Conservation (phyloP, 2,113 vertebrate genomes). For the Nyctibius bracteatus region DNA sequence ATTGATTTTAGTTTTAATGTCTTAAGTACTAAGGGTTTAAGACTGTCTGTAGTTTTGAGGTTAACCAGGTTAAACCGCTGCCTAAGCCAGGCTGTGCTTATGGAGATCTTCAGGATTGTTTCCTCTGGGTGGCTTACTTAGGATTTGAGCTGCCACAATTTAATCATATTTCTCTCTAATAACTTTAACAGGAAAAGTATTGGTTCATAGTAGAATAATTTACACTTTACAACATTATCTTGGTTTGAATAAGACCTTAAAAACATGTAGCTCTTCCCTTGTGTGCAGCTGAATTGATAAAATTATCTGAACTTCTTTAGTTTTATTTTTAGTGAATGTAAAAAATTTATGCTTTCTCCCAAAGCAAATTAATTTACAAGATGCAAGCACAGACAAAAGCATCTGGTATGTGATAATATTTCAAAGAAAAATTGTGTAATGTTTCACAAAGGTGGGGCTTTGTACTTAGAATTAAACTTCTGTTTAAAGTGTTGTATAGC, state of each 20-base stretch:
- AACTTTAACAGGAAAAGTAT: neutral
- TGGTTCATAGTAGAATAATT: neutral
- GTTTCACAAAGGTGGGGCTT: neutral
- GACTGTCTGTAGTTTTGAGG: neutral
- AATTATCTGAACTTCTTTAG: neutral
- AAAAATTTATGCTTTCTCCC: neutral
- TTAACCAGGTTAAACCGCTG: no score
- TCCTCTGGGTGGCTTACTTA: neutral
- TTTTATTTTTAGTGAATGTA: neutral
- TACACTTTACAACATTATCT: neutral
- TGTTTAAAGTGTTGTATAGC: neutral
- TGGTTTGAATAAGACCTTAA: neutral
- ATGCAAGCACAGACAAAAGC: neutral
- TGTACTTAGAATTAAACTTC: neutral
- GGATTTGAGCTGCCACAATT: neutral
- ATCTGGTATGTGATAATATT: neutral
- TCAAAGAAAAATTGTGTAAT: neutral
- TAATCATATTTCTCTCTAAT: neutral
- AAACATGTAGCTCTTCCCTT: neutral
- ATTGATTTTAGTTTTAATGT: neutral
- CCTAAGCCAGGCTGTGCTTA: neutral
- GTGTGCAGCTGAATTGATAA: neutral
- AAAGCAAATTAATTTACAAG: constrained; percentile 11
- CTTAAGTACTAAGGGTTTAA: neutral
- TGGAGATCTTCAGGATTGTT: neutral